phyloP scores from a whole-genome alignment of 2,113 vertebrate genomes.

The Eretmochelys imbricata region DNA sequence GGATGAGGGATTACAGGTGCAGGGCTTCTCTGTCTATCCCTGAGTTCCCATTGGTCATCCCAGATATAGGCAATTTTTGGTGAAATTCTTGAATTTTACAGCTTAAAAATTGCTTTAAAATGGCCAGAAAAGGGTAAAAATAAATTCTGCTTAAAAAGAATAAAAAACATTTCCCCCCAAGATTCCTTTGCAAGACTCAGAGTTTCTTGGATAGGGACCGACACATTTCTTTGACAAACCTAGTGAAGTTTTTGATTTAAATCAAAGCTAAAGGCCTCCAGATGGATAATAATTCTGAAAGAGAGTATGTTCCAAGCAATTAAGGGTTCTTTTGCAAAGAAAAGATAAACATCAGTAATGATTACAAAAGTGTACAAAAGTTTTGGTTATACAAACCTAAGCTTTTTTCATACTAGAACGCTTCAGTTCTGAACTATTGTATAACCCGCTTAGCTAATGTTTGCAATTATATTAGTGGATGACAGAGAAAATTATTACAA shows the following conservation, averaged over 20 bases:
- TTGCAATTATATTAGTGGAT: background rate
- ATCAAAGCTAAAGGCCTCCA: slow-evolving; percentile 13
- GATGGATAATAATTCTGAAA: background rate
- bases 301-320: slow-evolving; percentile 6
- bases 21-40: background rate
- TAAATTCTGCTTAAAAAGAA: rapidly evolving
- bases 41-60: background rate
- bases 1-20: background rate
- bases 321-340: background rate
- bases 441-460: background rate
- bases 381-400: background rate
- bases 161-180: background rate
- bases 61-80: background rate
- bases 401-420: background rate
- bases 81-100: background rate
- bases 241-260: background rate
- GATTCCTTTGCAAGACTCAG: background rate
- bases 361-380: background rate
- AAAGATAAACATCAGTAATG: background rate
- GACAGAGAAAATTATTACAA: rapidly evolving
- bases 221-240: slow-evolving; percentile 13
- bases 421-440: background rate
- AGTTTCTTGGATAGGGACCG: background rate
- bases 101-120: background rate
- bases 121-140: background rate